Base-by-base conservation (phyloP, 2,113 vertebrate species). In the Zapus hudsonius region DNA sequence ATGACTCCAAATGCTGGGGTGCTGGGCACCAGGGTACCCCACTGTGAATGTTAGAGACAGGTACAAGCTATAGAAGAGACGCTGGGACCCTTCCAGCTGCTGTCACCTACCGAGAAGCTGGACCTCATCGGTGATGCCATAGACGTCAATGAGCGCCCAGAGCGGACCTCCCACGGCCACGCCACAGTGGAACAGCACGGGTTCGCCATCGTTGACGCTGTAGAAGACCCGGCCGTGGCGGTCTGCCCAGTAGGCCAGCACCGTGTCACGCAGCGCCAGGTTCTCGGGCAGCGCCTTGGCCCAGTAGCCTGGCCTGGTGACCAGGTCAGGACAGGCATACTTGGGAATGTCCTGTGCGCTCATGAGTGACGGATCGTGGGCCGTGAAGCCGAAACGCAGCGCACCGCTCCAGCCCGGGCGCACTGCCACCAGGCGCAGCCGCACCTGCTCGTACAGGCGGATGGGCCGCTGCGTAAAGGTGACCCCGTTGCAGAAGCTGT, bases 81-180 rank as follows among this genome's bases (percentile, higher is more conserved):
- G 7, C 52, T 52, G 7, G 72, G 22, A 20, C 23, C 38, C 57
- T 19, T 47, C 23, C 55, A 1, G 5, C 17, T 9, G 5, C 59
- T 0, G 0, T 9, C 16, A 96, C 98, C 98, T 95, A 99, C 99
- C 99, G 17, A 99, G 98, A 79, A 99, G 98, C 70, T 99, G 99
- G 91, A 99, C 99, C 96, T 99, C 99, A 86, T 99, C 99, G 12
- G 99, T 99, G 98, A 99, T 99, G 92, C 99, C 99, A 1, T 99
- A 99, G 97, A 99, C 99, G 3, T 99, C 99, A 87, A 99, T 99
- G 97, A 99, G 99, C 1, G 99, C 99, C 99, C 99, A 99, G 33
- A 99, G 99, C 0, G 99, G 99, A 88, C 99, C 99, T 0, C 98
- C 98, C n/a, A 99, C 98, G 89, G 99, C 99, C 96, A 99, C 99